Evolutionary conservation across 1,140 invertebrate species (phyloP).

Genomic region (Ceratitis capitata): DNA sequence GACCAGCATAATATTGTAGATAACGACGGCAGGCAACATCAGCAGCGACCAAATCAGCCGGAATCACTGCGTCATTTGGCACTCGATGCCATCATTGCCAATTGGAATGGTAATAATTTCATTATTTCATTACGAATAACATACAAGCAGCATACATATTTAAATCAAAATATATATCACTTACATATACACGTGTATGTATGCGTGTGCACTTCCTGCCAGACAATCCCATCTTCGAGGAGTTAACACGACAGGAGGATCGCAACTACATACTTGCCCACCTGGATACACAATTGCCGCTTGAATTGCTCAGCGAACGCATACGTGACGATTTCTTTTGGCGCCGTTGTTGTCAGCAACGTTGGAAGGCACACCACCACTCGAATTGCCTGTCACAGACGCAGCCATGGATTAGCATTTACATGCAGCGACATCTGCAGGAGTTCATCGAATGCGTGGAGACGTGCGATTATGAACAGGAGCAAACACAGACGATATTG

Average conservation of each 20-base stretch:
- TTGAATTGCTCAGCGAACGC: conserved; percentile 58
- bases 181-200: background rate
- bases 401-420: conserved; percentile 64
- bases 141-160: conserved; percentile 3
- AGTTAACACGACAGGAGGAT: conserved; percentile 60
- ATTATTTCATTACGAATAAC: conserved; percentile 23
- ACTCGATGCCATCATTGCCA: conserved; percentile 61
- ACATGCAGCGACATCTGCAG: conserved; percentile 65
- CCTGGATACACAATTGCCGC: conserved; percentile 62
- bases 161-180: conserved; percentile 19
- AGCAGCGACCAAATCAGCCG: conserved; percentile 50
- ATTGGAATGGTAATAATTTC: conserved; percentile 61
- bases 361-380: conserved; percentile 55
- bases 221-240: conserved; percentile 61
- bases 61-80: conserved; percentile 64
- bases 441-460: conserved; percentile 65
- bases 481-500: conserved; percentile 58
- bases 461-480: conserved; percentile 64
- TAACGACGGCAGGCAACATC: conserved; percentile 40
- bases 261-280: conserved; percentile 63
- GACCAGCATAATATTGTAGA: conserved; percentile 43
- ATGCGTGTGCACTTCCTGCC: background rate
- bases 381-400: background rate
- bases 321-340: conserved; percentile 66
- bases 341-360: conserved; percentile 59